Evolutionary conservation across 2,113 vertebrate genomes (phyloP).

Genomic region (mouse (Mus musculus)): DNA sequence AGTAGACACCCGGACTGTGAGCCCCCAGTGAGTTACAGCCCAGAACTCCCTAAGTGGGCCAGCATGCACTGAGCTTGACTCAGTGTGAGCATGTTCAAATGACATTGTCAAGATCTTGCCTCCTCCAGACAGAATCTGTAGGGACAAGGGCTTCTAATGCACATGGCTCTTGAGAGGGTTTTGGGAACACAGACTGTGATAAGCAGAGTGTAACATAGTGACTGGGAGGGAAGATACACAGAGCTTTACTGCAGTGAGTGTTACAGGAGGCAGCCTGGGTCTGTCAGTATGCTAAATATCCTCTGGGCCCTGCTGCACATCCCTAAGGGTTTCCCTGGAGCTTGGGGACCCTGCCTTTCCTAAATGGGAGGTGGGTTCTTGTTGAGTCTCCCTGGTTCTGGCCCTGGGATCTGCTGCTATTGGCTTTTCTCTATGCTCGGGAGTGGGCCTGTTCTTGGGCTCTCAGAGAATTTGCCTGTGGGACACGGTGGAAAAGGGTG

Average conservation of each 20-base stretch:
- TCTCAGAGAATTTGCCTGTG: not conserved
- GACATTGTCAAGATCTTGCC: not conserved
- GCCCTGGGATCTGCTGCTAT: not conserved
- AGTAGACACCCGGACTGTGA: not conserved
- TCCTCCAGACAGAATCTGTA: not conserved
- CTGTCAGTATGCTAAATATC: not conserved
- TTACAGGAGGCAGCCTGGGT: accelerated
- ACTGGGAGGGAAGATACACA: not conserved
- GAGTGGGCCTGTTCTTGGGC: not conserved
- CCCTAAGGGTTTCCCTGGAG: not conserved
- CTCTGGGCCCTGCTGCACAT: not conserved
- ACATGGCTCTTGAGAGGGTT: not conserved
- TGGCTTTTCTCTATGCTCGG: not conserved
- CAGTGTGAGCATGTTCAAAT: not conserved
- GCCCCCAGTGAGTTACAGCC: not conserved
- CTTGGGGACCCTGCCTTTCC: not conserved
- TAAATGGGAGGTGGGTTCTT: not conserved
- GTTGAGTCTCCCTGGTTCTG: not conserved
- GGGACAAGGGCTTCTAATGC: not conserved
- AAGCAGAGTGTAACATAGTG: not conserved
- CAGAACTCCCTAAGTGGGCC: not conserved
- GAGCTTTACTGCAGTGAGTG: accelerated
- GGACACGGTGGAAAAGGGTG: not conserved
- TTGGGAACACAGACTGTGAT: not conserved
- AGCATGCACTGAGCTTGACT: not conserved